These are phyloP conservation scores for Pseudomyrmex concolor DNA, from an alignment of 1,140 invertebrate genomes.

Conservation along the genomic window DNA sequence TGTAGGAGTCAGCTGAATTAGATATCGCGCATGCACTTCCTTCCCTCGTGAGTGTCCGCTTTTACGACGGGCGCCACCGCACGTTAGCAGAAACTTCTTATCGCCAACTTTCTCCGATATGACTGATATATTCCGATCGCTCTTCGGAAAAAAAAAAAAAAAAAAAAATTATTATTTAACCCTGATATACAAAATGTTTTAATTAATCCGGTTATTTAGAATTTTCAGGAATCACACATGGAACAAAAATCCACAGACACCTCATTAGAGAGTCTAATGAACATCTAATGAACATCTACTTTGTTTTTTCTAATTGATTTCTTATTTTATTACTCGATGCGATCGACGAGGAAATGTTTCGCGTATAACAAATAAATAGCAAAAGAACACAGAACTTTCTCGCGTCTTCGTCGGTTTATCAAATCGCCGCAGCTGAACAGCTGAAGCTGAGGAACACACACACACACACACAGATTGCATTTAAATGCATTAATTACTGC, in stretches of 20 bases:
- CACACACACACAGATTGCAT: constrained; percentile 48
- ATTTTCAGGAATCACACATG: no score
- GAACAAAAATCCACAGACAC: no score
- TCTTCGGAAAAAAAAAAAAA: no score
- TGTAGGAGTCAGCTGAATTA: constrained; percentile 7
- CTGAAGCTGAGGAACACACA: not conserved
- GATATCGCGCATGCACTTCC: not conserved
- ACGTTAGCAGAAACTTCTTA: not conserved
- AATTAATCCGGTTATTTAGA: no score
- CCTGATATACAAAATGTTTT: no score
- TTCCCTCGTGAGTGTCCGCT: not conserved
- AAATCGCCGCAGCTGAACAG: not conserved
- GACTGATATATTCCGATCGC: no score
- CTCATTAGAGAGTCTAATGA: no score
- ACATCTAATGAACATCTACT: no score
- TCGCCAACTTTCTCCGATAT: not conserved
- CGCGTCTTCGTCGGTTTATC: constrained; percentile 29
- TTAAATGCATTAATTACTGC: constrained; percentile 59
- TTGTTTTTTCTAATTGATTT: no score
- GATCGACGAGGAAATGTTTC: not conserved
- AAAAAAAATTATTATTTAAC: no score
- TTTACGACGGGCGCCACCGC: no score
- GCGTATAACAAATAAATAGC: not conserved
- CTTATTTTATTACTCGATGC: no score
- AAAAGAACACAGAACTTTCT: not conserved